A percentile compares a stretch with the other conserved stretches of the same genome.
phyloP scores from a whole-genome alignment of 2,113 vertebrate genomes.

The Phoenicopterus ruber region DNA sequence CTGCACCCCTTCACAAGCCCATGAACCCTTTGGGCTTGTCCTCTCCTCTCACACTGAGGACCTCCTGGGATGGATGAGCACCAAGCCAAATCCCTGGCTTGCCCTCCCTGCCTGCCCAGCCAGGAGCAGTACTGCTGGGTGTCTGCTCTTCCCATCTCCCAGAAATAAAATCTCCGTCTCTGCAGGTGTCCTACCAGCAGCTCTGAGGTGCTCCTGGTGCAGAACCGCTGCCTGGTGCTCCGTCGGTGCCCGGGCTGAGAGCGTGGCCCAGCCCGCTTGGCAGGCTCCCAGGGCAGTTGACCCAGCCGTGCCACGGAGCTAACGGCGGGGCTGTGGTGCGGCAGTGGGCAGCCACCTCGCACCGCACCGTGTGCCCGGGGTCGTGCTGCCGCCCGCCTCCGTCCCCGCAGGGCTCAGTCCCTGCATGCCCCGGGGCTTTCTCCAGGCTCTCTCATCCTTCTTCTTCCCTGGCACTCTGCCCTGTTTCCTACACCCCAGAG shows the following conservation, averaged over 20 bases:
- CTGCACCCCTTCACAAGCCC: accelerated
- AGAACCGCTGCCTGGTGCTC: accelerated
- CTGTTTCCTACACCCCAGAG: neutral
- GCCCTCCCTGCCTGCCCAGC: neutral
- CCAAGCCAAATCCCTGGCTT: neutral
- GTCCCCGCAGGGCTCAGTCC: accelerated
- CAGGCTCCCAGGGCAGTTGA: neutral
- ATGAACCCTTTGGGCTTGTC: neutral
- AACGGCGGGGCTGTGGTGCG: accelerated
- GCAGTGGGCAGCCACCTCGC: neutral
- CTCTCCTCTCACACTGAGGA: neutral
- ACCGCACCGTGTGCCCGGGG: accelerated
- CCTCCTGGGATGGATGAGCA: neutral
- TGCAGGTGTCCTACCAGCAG: neutral
- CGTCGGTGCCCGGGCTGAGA: neutral
- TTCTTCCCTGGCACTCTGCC: neutral
- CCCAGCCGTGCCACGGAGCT: neutral
- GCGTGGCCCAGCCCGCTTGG: neutral
- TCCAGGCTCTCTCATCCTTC: neutral
- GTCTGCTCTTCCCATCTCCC: neutral
- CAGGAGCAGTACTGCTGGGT: neutral
- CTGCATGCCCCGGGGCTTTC: neutral
- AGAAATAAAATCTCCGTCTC: neutral
- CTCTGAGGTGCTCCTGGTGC: neutral
- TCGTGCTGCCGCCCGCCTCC: accelerated